These are phyloP conservation scores for Patella pellucida DNA, from an alignment of 2,888 invertebrate species.

Conservation along the genomic window DNA sequence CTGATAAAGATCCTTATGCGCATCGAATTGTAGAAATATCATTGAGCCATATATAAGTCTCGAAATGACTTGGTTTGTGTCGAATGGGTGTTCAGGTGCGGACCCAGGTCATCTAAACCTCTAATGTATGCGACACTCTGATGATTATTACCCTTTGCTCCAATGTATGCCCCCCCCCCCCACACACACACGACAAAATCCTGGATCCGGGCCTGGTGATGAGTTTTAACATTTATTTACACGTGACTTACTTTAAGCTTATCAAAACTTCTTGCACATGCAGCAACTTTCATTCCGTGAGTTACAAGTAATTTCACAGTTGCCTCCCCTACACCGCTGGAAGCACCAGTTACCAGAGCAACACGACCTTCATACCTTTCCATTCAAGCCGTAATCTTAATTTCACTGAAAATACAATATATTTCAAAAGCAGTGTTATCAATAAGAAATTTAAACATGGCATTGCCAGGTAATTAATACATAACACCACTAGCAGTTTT, in stretches of 20 bases:
- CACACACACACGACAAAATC: no score
- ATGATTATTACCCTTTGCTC: no score
- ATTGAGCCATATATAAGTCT: not conserved
- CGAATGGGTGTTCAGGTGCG: no score
- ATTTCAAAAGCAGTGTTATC: no score
- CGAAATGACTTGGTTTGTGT: not conserved
- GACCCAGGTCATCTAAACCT: no score
- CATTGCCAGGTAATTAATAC: no score
- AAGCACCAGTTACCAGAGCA: conserved; percentile 53
- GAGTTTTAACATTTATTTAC: not conserved
- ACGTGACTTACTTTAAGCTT: conserved; percentile 61
- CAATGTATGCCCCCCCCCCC: no score
- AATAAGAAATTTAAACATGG: no score
- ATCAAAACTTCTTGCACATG: conserved; percentile 73
- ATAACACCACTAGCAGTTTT: no score
- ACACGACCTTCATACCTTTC: conserved; percentile 57
- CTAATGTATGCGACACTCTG: no score
- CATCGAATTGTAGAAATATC: not conserved
- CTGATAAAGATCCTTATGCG: not conserved
- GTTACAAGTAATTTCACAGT: conserved; percentile 35
- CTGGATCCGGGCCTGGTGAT: no score
- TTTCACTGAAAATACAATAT: no score
- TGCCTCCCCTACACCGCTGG: conserved; percentile 46
- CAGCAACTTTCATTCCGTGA: conserved; percentile 74
- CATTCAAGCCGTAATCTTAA: conserved; percentile 25